These are phyloP conservation scores for Rhinella marina DNA, from an alignment of 2,797 vertebrate species.

Conservation along the genomic window DNA sequence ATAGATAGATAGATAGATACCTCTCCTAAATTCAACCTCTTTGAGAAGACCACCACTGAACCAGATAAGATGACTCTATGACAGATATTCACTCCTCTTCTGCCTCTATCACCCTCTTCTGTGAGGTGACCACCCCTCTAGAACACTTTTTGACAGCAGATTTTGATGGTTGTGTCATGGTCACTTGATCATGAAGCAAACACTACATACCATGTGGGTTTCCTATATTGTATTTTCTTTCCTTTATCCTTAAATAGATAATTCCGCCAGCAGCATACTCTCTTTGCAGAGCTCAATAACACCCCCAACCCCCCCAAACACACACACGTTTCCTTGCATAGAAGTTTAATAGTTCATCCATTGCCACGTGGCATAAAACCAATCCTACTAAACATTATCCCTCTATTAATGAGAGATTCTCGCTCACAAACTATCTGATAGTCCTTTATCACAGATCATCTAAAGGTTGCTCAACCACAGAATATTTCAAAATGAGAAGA, in stretches of 20 bases:
- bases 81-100: too few species aligned
- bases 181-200: too few species aligned
- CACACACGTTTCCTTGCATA: not conserved
- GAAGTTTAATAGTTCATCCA: conserved; percentile 7
- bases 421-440: conserved; percentile 37
- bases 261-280: conserved; percentile 23
- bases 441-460: conserved; percentile 60
- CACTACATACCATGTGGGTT: not conserved
- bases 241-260: conserved; percentile 24
- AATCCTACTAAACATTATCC: conserved; percentile 39
- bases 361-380: not conserved
- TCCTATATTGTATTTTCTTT: conserved; percentile 24
- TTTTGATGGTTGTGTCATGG: too few species aligned
- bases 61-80: too few species aligned
- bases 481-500: conserved; percentile 55
- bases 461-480: conserved; percentile 63
- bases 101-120: too few species aligned
- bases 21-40: too few species aligned
- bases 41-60: too few species aligned
- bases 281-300: not conserved
- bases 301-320: not conserved
- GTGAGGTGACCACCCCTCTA: too few species aligned
- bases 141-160: too few species aligned
- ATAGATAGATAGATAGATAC: too few species aligned
- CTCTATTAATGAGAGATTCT: conserved; percentile 26